Base-by-base conservation (phyloP, 2,113 vertebrate species). In the Seriola quinqueradiata region DNA sequence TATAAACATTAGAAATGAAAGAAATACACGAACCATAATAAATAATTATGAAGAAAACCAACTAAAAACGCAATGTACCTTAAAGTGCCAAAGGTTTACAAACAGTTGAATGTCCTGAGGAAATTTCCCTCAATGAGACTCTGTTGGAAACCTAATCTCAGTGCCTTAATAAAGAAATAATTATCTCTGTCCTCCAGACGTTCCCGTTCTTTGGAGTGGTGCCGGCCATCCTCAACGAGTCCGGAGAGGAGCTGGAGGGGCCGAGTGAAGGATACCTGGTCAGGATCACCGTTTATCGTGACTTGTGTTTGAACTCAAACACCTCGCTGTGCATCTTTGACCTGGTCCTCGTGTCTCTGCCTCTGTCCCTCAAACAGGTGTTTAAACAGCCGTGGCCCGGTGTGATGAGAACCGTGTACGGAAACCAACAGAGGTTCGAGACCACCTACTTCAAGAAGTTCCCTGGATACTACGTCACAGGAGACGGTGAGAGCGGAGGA, bases 321-420 rank as follows among this genome's bases (percentile, higher is more conserved):
- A 10, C 16, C 1, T 54, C 19, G 6, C 38, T 6, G 40, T 42
- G 40, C 8, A 11, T 42, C 40, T 11, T 42, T 63, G 36, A 55
- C 25, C 52, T 25, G 4, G 1, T 50, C n/a, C 4, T 21, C 1
- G 16, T 21, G 42, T 48, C 17, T 54, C 17, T 5, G 4, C 38
- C 14, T 4, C 17, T 5, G 4, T 32, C 14, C 14, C 3, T 6
- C 48, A 0, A 17, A 2, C 92, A 99, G 98, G 98, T 99, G 40
- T 99, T 99, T 74, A 99, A 99, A 81, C 97, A 98, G 95, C 97
- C 98, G n/a, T 99, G 98, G 98, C 98, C 98, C 1, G 98, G 97
- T 3, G 94, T 99, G 79, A 98, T 99, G 98, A 97, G 98, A 82
- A 97, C 97, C 0, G 91, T 99, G 8, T 98, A 97, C 1, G 93